phyloP scores from a whole-genome alignment of 2,888 invertebrate genomes.

The Xanthorhoe designata region DNA sequence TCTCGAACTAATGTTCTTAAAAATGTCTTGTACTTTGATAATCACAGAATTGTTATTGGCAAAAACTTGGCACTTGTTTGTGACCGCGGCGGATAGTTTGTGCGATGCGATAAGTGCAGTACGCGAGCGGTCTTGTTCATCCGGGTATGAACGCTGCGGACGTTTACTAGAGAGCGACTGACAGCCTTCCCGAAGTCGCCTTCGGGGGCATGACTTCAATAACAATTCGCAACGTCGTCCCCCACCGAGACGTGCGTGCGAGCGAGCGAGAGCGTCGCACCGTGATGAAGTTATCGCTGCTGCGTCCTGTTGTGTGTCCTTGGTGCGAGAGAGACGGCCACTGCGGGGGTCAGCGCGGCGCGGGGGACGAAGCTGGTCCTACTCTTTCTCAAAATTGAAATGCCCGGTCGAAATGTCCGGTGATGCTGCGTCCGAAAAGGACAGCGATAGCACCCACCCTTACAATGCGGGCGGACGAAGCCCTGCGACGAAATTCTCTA shows the following conservation, averaged over 20 bases:
- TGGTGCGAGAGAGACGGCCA: constrained; percentile 76
- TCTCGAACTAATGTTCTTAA: constrained; percentile 59
- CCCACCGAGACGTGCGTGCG: constrained; percentile 81
- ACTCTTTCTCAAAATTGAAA: constrained; percentile 87
- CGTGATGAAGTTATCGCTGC: constrained; percentile 86
- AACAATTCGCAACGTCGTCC: constrained; percentile 86
- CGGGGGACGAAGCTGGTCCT: constrained; percentile 77
- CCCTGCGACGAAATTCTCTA: constrained; percentile 80
- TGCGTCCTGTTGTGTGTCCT: constrained; percentile 86
- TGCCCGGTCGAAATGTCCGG: constrained; percentile 87
- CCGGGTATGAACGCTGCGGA: constrained; percentile 81
- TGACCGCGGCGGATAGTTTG: constrained; percentile 68
- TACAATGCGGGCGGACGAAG: constrained; percentile 82
- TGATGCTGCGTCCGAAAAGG: constrained; percentile 85
- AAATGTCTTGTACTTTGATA: constrained; percentile 61
- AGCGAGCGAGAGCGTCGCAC: constrained; percentile 80
- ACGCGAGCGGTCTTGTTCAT: constrained; percentile 69
- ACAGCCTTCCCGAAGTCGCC: constrained; percentile 86
- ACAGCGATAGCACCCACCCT: constrained; percentile 84
- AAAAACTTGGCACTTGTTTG: constrained; percentile 75
- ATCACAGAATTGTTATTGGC: constrained; percentile 65
- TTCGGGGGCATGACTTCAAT: constrained; percentile 86
- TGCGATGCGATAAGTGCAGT: constrained; percentile 62
- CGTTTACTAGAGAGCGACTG: constrained; percentile 84
- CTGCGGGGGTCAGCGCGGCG: constrained; percentile 61